phyloP scores from a whole-genome alignment of 2,888 invertebrate genomes.

The Thymelicus lineola region DNA sequence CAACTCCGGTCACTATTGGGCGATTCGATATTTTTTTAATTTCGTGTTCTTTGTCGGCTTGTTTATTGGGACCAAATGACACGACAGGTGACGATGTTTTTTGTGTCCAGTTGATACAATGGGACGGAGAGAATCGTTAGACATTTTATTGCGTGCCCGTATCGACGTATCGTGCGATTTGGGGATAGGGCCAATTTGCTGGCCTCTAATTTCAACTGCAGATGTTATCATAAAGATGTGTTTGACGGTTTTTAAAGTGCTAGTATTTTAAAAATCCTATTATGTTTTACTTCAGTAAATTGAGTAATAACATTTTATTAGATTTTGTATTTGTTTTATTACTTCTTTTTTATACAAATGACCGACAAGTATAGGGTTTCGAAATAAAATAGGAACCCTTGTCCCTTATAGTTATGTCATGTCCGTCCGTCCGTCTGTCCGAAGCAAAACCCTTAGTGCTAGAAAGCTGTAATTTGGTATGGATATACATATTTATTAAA shows the following conservation, averaged over 20 bases:
- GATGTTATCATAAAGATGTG: slow-evolving; percentile 70
- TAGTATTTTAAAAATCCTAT: neutral
- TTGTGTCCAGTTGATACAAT: slow-evolving; percentile 53
- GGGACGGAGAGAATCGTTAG: slow-evolving; percentile 74
- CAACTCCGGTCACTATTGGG: slow-evolving; percentile 75
- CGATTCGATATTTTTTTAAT: slow-evolving; percentile 67
- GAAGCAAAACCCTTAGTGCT: too few species aligned
- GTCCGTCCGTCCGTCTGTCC: too few species aligned
- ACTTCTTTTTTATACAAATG: too few species aligned
- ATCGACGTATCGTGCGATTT: slow-evolving; percentile 59
- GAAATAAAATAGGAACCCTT: too few species aligned
- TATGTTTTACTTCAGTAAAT: neutral
- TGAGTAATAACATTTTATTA: too few species aligned
- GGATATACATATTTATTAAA: too few species aligned
- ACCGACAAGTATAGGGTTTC: too few species aligned
- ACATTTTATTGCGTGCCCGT: slow-evolving; percentile 80
- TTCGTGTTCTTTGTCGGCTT: slow-evolving; percentile 79
- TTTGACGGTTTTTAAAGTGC: slow-evolving; percentile 45
- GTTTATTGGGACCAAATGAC: slow-evolving; percentile 83
- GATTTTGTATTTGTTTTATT: too few species aligned
- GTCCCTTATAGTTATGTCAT: too few species aligned
- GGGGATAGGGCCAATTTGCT: slow-evolving; percentile 72
- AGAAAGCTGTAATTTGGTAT: too few species aligned
- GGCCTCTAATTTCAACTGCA: slow-evolving; percentile 63
- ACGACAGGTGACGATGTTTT: slow-evolving; percentile 83